Conservation (phyloP, 2,888 invertebrate genomes). For the Hetaerina titia region DNA sequence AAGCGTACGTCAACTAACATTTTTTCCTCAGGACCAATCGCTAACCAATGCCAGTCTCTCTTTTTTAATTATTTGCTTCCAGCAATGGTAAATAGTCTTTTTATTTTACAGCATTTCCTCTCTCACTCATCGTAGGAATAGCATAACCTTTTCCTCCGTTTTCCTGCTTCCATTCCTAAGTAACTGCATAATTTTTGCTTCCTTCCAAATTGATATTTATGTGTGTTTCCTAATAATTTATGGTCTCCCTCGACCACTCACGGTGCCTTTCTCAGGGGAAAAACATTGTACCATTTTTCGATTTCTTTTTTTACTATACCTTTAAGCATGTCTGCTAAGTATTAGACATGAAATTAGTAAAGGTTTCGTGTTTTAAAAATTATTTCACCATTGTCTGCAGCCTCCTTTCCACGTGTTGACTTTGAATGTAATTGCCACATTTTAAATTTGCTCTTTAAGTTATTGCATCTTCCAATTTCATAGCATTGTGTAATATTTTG, state of each 20-base stretch:
- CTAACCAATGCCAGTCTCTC: background rate
- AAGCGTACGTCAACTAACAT: slow-evolving; percentile 22
- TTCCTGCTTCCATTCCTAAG: background rate
- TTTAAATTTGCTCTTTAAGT: background rate
- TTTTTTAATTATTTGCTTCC: background rate
- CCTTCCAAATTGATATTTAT: background rate
- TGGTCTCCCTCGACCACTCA: background rate
- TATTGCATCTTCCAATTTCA: background rate
- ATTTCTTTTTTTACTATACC: background rate
- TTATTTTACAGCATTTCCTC: background rate
- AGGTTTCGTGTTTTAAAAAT: background rate
- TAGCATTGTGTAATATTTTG: background rate
- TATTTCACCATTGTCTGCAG: background rate
- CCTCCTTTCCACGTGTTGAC: background rate
- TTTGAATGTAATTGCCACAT: background rate
- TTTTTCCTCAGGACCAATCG: background rate
- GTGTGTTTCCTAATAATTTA: background rate
- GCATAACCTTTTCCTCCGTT: background rate
- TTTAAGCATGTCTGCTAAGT: background rate
- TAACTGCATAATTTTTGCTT: background rate
- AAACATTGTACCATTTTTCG: background rate
- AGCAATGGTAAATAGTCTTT: background rate
- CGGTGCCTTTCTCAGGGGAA: background rate
- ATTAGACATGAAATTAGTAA: background rate
- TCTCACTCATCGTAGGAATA: background rate